These are phyloP conservation scores for Oophaga pumilio DNA, from an alignment of 2,113 vertebrate species.

Conservation along the genomic window DNA sequence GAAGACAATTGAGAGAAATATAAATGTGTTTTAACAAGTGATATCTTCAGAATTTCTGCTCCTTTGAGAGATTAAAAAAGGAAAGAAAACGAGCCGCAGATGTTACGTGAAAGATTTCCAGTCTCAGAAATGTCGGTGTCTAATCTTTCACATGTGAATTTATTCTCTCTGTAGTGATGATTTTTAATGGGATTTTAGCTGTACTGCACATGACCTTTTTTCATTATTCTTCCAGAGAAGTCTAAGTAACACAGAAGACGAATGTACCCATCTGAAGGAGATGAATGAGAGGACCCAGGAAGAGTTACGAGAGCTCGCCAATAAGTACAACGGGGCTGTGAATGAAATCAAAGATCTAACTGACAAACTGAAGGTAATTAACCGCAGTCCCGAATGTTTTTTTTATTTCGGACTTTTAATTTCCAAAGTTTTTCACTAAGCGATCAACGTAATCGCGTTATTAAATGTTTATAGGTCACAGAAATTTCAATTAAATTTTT, in stretches of 20 bases:
- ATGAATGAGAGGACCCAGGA: constrained; percentile 95
- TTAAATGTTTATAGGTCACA: constrained; percentile 21
- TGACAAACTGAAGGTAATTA: constrained; percentile 91
- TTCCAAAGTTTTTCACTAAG: neutral
- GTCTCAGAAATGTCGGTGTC: neutral
- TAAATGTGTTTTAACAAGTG: too few relatives aligned
- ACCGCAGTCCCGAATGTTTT: neutral
- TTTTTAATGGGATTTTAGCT: neutral
- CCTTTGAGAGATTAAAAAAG: neutral
- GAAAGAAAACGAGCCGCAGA: too few relatives aligned
- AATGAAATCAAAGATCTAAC: constrained; percentile 97
- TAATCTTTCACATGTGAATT: too few relatives aligned
- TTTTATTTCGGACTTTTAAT: neutral
- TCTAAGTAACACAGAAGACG: constrained; percentile 97
- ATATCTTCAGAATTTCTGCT: neutral
- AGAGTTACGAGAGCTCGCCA: constrained; percentile 92
- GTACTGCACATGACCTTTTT: neutral
- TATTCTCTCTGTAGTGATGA: too few relatives aligned
- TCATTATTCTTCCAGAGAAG: constrained; percentile 77
- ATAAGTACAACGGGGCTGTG: constrained; percentile 96
- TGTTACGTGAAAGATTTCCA: neutral
- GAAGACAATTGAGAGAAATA: too few relatives aligned
- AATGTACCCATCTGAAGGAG: constrained; percentile 98
- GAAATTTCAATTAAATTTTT: neutral
- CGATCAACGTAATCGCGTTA: neutral